Evolutionary conservation across 2,113 vertebrate genomes (phyloP).

Genomic region (Thinocorus orbignyianus): DNA sequence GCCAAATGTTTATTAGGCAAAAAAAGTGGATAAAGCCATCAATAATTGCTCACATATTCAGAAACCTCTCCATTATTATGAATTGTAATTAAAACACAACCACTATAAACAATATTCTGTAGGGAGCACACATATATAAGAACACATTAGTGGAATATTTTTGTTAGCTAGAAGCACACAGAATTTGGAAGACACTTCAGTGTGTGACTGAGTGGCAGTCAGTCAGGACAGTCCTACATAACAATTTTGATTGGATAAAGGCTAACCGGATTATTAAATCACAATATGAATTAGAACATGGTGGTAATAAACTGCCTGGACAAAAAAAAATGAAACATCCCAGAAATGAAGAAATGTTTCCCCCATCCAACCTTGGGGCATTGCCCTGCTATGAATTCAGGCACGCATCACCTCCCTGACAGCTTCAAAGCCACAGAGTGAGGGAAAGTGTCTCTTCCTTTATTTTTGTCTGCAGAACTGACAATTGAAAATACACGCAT

Average conservation of each 20-base stretch:
- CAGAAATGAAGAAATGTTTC: not conserved
- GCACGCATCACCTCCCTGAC: not conserved
- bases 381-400: not conserved
- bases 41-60: not conserved
- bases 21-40: not conserved
- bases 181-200: not conserved
- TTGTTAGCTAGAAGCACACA: not conserved
- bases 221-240: not conserved
- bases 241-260: not conserved
- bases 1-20: not conserved
- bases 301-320: not conserved
- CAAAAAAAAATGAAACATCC: not conserved
- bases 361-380: not conserved
- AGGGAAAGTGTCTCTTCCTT: not conserved
- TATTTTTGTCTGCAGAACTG: not conserved
- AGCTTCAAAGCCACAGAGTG: not conserved
- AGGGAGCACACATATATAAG: not conserved
- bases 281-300: not conserved
- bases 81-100: not conserved
- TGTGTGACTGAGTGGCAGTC: not conserved
- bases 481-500: not conserved
- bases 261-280: not conserved
- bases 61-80: not conserved
- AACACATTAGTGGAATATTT: not conserved
- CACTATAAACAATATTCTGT: not conserved